Conservation (phyloP, 1,140 invertebrate genomes). For the Eriocheir sinensis region DNA sequence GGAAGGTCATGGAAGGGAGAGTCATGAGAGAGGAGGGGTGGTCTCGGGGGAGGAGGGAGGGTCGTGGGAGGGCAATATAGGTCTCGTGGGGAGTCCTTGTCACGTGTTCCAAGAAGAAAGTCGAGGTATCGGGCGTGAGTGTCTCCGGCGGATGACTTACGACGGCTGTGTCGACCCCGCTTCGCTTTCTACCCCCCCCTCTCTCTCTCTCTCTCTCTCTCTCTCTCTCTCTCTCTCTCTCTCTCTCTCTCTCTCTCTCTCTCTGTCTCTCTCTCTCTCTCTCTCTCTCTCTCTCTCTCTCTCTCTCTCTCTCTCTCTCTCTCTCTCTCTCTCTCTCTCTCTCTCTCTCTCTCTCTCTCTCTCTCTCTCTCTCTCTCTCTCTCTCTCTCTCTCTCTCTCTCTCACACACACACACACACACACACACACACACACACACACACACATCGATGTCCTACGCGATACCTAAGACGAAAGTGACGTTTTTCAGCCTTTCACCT, state of each 20-base stretch:
- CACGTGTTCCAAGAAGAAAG: neutral
- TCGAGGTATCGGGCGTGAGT: neutral
- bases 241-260: slow-evolving; percentile 53
- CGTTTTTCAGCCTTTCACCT: no score
- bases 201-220: slow-evolving; percentile 61
- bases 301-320: neutral
- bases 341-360: neutral
- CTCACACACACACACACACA: no score
- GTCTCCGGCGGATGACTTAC: neutral
- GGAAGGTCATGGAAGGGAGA: neutral
- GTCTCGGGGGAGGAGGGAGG: neutral
- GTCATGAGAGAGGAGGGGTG: neutral
- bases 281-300: neutral
- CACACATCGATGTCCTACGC: no score
- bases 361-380: neutral
- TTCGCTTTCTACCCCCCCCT: neutral
- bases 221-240: slow-evolving; percentile 35
- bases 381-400: neutral
- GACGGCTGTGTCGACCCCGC: neutral
- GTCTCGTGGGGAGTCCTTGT: neutral
- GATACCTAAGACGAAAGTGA: no score
- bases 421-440: no score
- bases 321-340: neutral
- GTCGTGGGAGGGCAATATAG: neutral
- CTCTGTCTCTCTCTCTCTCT: slow-evolving; percentile 51